A percentile compares a stretch with the other conserved stretches of the same genome.
These are phyloP conservation scores for Sycobia sp. DNA, from an alignment of 1,140 invertebrate species.

Conservation along the genomic window DNA sequence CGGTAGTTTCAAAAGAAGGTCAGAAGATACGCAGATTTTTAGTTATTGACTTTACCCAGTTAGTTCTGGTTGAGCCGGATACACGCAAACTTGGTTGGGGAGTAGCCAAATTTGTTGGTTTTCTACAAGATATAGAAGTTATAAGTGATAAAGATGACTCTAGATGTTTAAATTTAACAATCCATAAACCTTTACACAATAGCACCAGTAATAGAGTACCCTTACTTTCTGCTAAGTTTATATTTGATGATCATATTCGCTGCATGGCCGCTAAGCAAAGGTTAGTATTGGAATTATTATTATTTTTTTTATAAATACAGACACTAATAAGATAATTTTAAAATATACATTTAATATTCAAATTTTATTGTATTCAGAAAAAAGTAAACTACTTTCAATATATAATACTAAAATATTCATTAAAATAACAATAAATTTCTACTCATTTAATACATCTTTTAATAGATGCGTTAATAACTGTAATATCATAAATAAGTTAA, in stretches of 20 bases:
- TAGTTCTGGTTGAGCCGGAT: slow-evolving; percentile 97
- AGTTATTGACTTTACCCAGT: slow-evolving; percentile 91
- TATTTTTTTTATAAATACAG: background rate
- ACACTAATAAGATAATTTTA: no score
- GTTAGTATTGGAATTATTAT: no score
- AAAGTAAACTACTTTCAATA: no score
- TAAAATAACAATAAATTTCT: no score
- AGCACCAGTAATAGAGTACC: slow-evolving; percentile 73
- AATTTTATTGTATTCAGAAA: no score
- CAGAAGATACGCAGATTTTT: slow-evolving; percentile 89
- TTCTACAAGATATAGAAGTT: slow-evolving; percentile 81
- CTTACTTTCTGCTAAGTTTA: slow-evolving; percentile 87
- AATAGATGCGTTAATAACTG: no score
- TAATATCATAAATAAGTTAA: no score
- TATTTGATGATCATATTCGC: slow-evolving; percentile 98
- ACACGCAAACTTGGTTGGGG: slow-evolving; percentile 92
- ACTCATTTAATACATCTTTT: no score
- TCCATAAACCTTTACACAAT: slow-evolving; percentile 78
- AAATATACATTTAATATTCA: no score
- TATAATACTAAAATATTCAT: no score
- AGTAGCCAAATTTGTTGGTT: slow-evolving; percentile 91
- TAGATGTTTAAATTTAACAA: slow-evolving; percentile 91
- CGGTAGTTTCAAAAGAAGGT: slow-evolving; percentile 87
- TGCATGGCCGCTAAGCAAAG: slow-evolving; percentile 95
- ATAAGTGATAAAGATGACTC: slow-evolving; percentile 95